These are phyloP conservation scores for Bufo gargarizans DNA, from an alignment of 2,113 vertebrate species.

Conservation along the genomic window DNA sequence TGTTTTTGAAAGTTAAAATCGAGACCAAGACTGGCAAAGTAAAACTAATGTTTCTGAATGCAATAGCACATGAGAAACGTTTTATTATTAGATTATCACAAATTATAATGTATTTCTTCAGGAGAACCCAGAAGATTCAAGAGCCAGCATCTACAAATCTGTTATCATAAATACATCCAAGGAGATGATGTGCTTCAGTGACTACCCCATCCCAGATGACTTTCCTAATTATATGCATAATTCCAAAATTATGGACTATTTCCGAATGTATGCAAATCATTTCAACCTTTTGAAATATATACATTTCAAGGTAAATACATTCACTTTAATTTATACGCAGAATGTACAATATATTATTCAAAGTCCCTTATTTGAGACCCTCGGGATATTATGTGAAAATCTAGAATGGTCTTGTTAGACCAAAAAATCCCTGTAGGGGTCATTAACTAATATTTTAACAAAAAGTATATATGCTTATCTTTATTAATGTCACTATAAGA, in stretches of 20 bases:
- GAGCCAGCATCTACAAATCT: constrained; percentile 79
- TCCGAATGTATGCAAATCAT: constrained; percentile 76
- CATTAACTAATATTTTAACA: too few relatives aligned
- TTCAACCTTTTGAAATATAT: constrained; percentile 80
- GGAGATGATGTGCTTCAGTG: constrained; percentile 87
- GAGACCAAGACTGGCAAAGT: too few relatives aligned
- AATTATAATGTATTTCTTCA: constrained; percentile 58
- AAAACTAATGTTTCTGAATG: too few relatives aligned
- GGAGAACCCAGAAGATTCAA: constrained; percentile 73
- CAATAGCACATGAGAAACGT: too few relatives aligned
- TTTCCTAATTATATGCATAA: constrained; percentile 84
- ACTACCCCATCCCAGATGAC: constrained; percentile 82
- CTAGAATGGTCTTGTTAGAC: too few relatives aligned
- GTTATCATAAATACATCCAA: constrained; percentile 83
- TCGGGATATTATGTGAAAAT: too few relatives aligned
- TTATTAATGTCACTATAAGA: too few relatives aligned
- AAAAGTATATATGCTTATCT: too few relatives aligned
- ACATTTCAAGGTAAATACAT: constrained; percentile 74
- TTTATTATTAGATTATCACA: too few relatives aligned
- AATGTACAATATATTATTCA: too few relatives aligned
- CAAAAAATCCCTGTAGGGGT: too few relatives aligned
- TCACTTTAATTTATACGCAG: neutral
- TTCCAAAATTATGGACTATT: constrained; percentile 78
- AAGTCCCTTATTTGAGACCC: too few relatives aligned
- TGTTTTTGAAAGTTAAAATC: neutral